Evolutionary conservation across 2,888 invertebrate genomes (phyloP).

Genomic region (Melieria picta): DNA sequence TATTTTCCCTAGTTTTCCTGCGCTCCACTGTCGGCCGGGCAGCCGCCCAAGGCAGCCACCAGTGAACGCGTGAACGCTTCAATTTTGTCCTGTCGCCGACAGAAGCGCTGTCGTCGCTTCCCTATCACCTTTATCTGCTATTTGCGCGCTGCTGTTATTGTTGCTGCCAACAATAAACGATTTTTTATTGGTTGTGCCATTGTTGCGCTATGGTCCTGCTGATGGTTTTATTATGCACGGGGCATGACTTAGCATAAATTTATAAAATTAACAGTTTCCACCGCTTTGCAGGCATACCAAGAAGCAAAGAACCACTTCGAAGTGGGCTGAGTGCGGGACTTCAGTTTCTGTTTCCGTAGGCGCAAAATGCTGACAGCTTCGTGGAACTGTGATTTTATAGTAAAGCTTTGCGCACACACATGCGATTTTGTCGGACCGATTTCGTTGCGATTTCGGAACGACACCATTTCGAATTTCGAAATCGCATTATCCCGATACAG

Average conservation of each 20-base stretch:
- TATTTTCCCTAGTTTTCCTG: not conserved
- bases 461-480: too few species aligned
- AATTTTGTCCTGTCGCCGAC: conserved; percentile 18
- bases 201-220: conserved; percentile 30
- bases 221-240: conserved; percentile 36
- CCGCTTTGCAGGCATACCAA: not conserved
- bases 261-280: conserved; percentile 24
- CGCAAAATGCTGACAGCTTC: not conserved
- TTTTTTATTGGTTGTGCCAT: conserved; percentile 38
- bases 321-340: too few species aligned
- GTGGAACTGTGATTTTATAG: conserved; percentile 4
- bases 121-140: not conserved
- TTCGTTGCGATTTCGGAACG: too few species aligned
- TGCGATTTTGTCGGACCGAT: too few species aligned
- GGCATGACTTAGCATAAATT: conserved; percentile 31
- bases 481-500: too few species aligned
- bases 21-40: not conserved
- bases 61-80: conserved; percentile 18
- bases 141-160: conserved; percentile 11
- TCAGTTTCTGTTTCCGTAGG: conserved; percentile 1
- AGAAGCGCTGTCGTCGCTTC: not conserved
- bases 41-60: not conserved
- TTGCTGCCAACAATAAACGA: conserved; percentile 31
- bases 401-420: not conserved
- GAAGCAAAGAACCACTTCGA: too few species aligned